phyloP scores from a whole-genome alignment of 2,888 invertebrate species.

The Gortyna flavago region DNA sequence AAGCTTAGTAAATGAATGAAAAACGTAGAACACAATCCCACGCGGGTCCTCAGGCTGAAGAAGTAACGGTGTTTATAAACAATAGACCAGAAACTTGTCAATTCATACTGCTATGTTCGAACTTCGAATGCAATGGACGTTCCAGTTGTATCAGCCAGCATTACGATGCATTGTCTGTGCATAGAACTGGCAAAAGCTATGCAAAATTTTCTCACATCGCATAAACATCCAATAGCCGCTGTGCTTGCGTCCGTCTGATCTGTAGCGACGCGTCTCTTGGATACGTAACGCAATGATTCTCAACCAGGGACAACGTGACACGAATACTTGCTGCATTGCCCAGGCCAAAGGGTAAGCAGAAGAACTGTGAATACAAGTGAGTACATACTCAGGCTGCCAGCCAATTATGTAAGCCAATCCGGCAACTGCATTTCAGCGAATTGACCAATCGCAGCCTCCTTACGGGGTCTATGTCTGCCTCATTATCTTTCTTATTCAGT shows the following conservation, averaged over 20 bases:
- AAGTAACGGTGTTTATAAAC: slow-evolving; percentile 58
- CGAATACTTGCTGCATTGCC: slow-evolving; percentile 7
- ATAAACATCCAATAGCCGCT: slow-evolving; percentile 21
- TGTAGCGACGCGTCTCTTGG: background rate
- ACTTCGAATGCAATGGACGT: slow-evolving; percentile 26
- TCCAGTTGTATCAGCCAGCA: slow-evolving; percentile 25
- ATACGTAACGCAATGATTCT: slow-evolving; percentile 18
- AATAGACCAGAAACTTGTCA: slow-evolving; percentile 51
- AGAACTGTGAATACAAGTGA: slow-evolving; percentile 34
- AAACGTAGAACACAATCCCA: slow-evolving; percentile 41
- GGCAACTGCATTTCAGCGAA: slow-evolving; percentile 21
- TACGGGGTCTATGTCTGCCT: slow-evolving; percentile 16
- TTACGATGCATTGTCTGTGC: slow-evolving; percentile 43
- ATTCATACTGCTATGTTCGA: slow-evolving; percentile 34
- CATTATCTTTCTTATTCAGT: slow-evolving; percentile 34
- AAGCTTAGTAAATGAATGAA: slow-evolving; percentile 32
- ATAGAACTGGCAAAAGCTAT: slow-evolving; percentile 12
- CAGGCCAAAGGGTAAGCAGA: slow-evolving; percentile 36
- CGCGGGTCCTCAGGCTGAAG: slow-evolving; percentile 47
- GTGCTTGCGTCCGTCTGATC: background rate
- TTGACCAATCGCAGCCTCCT: slow-evolving; percentile 31
- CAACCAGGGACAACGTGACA: slow-evolving; percentile 21
- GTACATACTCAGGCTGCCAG: slow-evolving; percentile 10
- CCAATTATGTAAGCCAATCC: slow-evolving; percentile 42
- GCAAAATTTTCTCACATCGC: slow-evolving; percentile 12